phyloP scores from a whole-genome alignment of 2,888 invertebrate genomes.

The Xestia sexstrigata region DNA sequence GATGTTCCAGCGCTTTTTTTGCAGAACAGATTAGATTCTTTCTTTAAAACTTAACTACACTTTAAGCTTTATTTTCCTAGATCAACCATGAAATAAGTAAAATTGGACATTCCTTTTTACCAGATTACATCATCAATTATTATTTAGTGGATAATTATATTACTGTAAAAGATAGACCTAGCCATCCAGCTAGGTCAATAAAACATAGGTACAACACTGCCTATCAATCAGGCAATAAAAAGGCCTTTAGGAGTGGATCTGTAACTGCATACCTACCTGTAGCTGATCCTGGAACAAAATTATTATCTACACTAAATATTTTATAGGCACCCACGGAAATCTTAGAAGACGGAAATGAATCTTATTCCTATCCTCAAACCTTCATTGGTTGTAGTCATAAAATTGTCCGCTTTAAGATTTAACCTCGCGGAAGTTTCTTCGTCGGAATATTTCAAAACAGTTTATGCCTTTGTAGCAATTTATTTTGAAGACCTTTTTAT shows the following conservation, averaged over 20 bases:
- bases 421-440: slow-evolving; percentile 34
- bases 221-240: no score
- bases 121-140: no score
- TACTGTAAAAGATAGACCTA: no score
- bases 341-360: slow-evolving; percentile 37
- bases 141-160: no score
- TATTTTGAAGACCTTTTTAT: slow-evolving; percentile 56
- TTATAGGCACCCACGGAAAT: slow-evolving; percentile 10
- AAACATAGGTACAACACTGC: neutral
- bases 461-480: slow-evolving; percentile 45
- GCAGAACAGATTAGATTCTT: no score
- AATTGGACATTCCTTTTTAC: no score
- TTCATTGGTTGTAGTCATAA: slow-evolving; percentile 51
- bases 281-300: neutral
- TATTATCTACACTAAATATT: slow-evolving; percentile 24
- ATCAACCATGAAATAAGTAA: neutral
- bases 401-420: slow-evolving; percentile 39
- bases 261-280: neutral
- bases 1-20: neutral
- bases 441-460: slow-evolving; percentile 40
- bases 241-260: neutral
- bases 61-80: neutral
- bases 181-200: neutral
- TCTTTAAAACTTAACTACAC: no score
- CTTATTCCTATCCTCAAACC: slow-evolving; percentile 28